Conservation (phyloP, 2,797 vertebrate species). For the Etheostoma nigrum region DNA sequence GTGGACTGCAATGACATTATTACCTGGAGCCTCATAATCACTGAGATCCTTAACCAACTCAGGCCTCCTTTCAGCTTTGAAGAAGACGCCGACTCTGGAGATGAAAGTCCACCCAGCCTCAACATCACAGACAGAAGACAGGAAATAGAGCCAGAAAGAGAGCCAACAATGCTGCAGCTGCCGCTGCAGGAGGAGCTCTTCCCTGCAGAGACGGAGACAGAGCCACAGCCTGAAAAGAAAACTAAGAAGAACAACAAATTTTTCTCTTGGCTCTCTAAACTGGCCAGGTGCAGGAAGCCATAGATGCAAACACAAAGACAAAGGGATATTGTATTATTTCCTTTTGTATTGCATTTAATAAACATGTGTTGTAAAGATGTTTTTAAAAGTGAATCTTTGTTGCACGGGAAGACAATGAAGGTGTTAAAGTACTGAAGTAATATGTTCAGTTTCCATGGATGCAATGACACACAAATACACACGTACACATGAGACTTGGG, state of each 20-base stretch:
- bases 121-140: neutral
- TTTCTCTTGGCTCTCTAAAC: neutral
- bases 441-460: neutral
- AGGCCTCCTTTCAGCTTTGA: neutral
- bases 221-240: neutral
- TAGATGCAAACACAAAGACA: neutral
- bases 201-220: neutral
- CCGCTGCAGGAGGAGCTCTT: neutral
- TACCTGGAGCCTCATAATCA: neutral
- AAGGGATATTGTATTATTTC: neutral
- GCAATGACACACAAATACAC: neutral
- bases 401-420: neutral
- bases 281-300: neutral
- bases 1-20: neutral
- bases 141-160: neutral
- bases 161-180: neutral
- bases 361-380: neutral
- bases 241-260: neutral
- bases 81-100: neutral
- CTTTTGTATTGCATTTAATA: neutral
- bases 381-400: neutral
- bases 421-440: neutral
- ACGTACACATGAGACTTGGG: neutral
- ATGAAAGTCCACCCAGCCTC: neutral
- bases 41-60: neutral